Evolutionary conservation across 2,888 invertebrate species (phyloP), one percentile per base, ranked within the genome.

Genomic region (Hymenopus coronatus): DNA sequence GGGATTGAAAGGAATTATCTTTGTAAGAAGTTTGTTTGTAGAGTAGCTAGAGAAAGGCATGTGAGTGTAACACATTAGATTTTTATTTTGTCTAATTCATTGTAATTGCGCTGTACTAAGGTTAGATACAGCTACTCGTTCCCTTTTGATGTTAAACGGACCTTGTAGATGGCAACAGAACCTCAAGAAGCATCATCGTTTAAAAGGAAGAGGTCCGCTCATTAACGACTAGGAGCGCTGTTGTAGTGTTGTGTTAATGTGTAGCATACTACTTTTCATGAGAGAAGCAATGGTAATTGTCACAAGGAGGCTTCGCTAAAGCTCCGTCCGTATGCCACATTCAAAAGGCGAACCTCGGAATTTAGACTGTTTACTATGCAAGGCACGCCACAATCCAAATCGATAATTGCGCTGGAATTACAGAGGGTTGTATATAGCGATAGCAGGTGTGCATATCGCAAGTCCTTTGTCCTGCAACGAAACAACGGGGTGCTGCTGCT

Each of bases 321-420:
- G 54, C 54, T 25, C 54, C 54, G 54, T 25, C 54, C 54, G 54
- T 20, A 70, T 70, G 54, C 54, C 54, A 70, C 54, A 70, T 70
- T 20, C 54, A 70, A 70, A 70, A 70, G 54, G 54, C 15, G 54
- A 25, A 25, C 20, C 54, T 70, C 6, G 54, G 54, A 70, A 70
- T 70, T 70, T 70, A 70, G 20, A 70, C 54, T 70, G 54, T 70
- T 70, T 70, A 70, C 54, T 70, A 70, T 70, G 54, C 54, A 25
- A 70, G 54, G 54, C 54, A 70, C 54, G 54, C 54, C 54, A 70
- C 54, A 70, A 85, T 46, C 85, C 85, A 46, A 85, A 85, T 85
- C 85, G 85, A 85, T 85, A 85, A 85, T 85, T 85, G 85, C 46
- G 27, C 54, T 25, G 46, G 85, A 85, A 85, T 85, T 85, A 85